phyloP scores from a whole-genome alignment of 2,888 invertebrate genomes.

The Trichogramma dendrolimi region DNA sequence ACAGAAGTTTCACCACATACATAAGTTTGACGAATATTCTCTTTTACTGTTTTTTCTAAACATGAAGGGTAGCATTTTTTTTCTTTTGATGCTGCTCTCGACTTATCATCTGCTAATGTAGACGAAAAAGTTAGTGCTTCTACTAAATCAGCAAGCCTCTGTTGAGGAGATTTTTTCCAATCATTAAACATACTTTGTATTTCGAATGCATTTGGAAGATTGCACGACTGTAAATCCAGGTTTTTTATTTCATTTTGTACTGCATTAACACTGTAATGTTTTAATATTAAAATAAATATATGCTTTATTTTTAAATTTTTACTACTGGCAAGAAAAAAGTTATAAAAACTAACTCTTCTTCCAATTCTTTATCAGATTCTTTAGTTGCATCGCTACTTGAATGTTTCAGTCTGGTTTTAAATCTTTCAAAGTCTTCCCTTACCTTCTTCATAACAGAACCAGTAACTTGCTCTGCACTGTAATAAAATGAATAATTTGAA shows the following conservation, averaged over 20 bases:
- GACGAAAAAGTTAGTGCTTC: slow-evolving; percentile 34
- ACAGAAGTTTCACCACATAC: too few relatives aligned
- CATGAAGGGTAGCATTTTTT: slow-evolving; percentile 22
- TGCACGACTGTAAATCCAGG: slow-evolving; percentile 17
- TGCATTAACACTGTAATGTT: slow-evolving; percentile 3
- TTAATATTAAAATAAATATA: neutral
- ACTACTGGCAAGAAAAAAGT: neutral
- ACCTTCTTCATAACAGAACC: slow-evolving; percentile 41
- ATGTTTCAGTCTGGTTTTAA: slow-evolving; percentile 35
- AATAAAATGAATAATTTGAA: slow-evolving; percentile 19
- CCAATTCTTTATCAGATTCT: slow-evolving; percentile 14
- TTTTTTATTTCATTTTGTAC: slow-evolving; percentile 18
- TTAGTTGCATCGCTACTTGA: slow-evolving; percentile 15
- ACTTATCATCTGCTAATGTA: slow-evolving; percentile 22
- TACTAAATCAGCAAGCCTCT: slow-evolving; percentile 39
- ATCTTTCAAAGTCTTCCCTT: slow-evolving; percentile 41
- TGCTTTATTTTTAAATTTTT: neutral
- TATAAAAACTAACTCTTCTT: slow-evolving; percentile 12
- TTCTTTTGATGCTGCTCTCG: slow-evolving; percentile 21
- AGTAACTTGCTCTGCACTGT: slow-evolving; percentile 41
- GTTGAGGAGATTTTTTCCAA: slow-evolving; percentile 40
- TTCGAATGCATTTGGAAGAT: slow-evolving; percentile 25
- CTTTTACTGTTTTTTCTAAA: slow-evolving; percentile 20
- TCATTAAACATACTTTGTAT: slow-evolving; percentile 41
- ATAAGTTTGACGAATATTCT: slow-evolving; percentile 5